Conservation (phyloP, 2,888 invertebrate genomes). For the Phragmatobia fuliginosa region DNA sequence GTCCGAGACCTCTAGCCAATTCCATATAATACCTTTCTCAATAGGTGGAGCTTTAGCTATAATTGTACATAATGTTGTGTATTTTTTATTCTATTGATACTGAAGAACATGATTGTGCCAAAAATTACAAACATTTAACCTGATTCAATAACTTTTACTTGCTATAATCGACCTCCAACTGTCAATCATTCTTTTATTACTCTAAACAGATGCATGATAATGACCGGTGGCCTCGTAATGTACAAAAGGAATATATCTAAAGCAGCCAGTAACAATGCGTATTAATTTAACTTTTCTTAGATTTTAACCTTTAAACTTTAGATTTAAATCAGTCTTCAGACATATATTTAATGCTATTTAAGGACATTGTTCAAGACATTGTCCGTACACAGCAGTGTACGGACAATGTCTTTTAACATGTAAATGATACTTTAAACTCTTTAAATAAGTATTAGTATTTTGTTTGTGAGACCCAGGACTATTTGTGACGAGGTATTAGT, state of each 20-base stretch:
- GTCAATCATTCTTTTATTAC: constrained; percentile 66
- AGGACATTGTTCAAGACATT: too few species aligned
- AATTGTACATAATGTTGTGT: constrained; percentile 19
- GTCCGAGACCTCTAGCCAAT: neutral
- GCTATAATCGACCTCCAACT: constrained; percentile 60
- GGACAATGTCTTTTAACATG: neutral
- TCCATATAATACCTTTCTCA: neutral
- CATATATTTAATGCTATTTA: neutral
- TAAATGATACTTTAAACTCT: neutral
- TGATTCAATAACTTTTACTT: constrained; percentile 60
- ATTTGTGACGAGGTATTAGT: too few species aligned
- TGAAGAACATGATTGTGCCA: constrained; percentile 39
- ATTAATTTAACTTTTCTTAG: constrained; percentile 37
- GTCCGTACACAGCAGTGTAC: too few species aligned
- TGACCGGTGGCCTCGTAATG: constrained; percentile 61
- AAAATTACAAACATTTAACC: constrained; percentile 55
- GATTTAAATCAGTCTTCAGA: neutral
- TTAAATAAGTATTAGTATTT: neutral
- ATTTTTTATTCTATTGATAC: constrained; percentile 3
- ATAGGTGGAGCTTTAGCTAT: neutral
- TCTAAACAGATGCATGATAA: constrained; percentile 60
- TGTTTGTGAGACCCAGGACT: too few species aligned
- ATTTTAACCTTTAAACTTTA: constrained; percentile 26
- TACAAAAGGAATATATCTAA: constrained; percentile 41
- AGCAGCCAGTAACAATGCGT: constrained; percentile 38